Evolutionary conservation across 1,140 invertebrate genomes (phyloP), one percentile per base, ranked within the genome.

Genomic region (Lucilia cuprina): DNA sequence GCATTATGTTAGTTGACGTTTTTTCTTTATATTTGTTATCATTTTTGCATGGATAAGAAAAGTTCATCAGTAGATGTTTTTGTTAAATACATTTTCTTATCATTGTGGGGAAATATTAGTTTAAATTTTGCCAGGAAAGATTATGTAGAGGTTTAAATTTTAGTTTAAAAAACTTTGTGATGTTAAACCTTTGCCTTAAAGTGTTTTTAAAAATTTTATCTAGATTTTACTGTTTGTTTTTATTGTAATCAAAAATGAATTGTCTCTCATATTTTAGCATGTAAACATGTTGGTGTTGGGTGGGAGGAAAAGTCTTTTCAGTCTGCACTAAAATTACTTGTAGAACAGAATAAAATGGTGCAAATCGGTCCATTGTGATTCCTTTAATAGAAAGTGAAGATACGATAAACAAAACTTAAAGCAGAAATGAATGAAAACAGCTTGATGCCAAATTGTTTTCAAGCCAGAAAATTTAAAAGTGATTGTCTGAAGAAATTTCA

Each of bases 241-340:
- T 70, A 70, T 8, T 19, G 65, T 70, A 70, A 70, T 70, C 65
- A 70, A 70, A 70, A 70, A 70, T 70, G 21, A 70, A 70, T 70
- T 70, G 65, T 70, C 65, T 21, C 19, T 70, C 5, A 70, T 21
- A 10, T 70, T 70, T 60, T 21, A 25, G 65, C 10, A 60, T 60
- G 25, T 30, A 30, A 30, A 30, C 25, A 30, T 30, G 25, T 30
- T 60, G 13, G n/a, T 60, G 14, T 60, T 60, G 55, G 55, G 55
- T 17, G n/a, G 14, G 2, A 2, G 55, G 5, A 60, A 17, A 60
- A 60, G 13, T 5, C 2, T n/a, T 60, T n/a, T 60, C 55, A 1
- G 13, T n/a, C 10, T 60, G 2, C 4, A 17, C 3, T 60, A 2
- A 14, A 14, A 14, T 14, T n/a, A 60, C n/a, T 2, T 41, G 41